These are phyloP conservation scores for Leptocoma aspasia DNA, from an alignment of 2,113 vertebrate species.

Conservation along the genomic window DNA sequence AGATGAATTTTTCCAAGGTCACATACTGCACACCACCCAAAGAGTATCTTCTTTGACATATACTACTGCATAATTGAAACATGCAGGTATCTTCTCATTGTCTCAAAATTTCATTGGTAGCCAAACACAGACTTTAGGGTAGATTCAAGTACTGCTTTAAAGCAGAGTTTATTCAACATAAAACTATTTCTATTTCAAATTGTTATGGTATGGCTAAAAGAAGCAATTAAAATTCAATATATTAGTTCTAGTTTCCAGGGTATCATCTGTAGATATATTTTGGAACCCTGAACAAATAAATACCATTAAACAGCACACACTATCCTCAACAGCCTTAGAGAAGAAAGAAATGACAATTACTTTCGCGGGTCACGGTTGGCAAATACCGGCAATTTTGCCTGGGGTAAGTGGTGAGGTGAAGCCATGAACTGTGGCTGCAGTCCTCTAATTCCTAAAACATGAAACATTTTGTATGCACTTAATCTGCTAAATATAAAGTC, in stretches of 20 bases:
- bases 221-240: background rate
- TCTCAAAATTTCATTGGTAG: background rate
- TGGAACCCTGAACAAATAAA: background rate
- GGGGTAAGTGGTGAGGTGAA: background rate
- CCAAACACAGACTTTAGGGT: background rate
- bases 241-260: background rate
- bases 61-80: background rate
- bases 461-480: background rate
- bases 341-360: background rate
- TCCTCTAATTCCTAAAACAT: background rate
- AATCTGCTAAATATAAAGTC: background rate
- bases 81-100: background rate
- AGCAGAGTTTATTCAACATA: background rate
- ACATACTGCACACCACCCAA: background rate
- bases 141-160: background rate
- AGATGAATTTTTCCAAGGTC: background rate
- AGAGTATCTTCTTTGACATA: background rate
- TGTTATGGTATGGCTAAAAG: background rate
- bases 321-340: background rate
- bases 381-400: background rate
- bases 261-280: background rate
- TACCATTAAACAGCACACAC: background rate
- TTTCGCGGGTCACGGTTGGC: background rate
- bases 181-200: background rate
- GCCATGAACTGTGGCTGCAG: background rate